A percentile compares a stretch with the other conserved stretches of the same genome.
phyloP scores from a whole-genome alignment of 2,888 invertebrate species.

The Phania funesta region DNA sequence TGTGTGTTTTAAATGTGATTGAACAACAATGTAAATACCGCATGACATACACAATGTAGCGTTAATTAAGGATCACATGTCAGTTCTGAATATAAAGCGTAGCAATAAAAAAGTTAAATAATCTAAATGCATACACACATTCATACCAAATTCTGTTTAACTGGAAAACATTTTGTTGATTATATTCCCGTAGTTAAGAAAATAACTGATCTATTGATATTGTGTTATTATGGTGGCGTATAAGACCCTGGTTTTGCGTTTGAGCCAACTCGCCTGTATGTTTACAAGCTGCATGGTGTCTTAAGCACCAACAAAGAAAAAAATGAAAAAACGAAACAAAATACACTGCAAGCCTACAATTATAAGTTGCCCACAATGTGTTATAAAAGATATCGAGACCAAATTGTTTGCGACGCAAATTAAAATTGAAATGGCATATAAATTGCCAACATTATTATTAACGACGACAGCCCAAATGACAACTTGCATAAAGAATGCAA shows the following conservation, averaged over 20 bases:
- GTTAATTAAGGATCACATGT: constrained; percentile 63
- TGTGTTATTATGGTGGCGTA: constrained; percentile 25
- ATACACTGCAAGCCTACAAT: constrained; percentile 47
- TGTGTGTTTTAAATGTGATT: constrained; percentile 57
- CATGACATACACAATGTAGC: constrained; percentile 62
- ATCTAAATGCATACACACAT: constrained; percentile 18
- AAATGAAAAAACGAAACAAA: neutral
- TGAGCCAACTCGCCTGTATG: constrained; percentile 19
- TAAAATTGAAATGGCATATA: constrained; percentile 65
- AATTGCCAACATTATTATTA: constrained; percentile 66
- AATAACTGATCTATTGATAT: constrained; percentile 53
- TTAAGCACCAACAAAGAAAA: neutral
- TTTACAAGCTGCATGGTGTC: constrained; percentile 44
- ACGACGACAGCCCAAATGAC: constrained; percentile 60
- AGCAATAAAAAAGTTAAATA: constrained; percentile 6
- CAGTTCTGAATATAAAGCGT: constrained; percentile 14
- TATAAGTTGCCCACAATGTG: constrained; percentile 64
- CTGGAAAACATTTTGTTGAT: constrained; percentile 12
- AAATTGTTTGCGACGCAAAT: constrained; percentile 63
- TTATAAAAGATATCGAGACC: constrained; percentile 63
- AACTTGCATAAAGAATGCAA: constrained; percentile 61
- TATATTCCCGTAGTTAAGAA: constrained; percentile 5
- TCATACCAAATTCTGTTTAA: neutral
- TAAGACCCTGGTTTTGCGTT: constrained; percentile 25
- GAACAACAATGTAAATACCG: constrained; percentile 64